Base-by-base conservation (phyloP, 2,888 invertebrate genomes). In the Caenorhabditis angaria region DNA sequence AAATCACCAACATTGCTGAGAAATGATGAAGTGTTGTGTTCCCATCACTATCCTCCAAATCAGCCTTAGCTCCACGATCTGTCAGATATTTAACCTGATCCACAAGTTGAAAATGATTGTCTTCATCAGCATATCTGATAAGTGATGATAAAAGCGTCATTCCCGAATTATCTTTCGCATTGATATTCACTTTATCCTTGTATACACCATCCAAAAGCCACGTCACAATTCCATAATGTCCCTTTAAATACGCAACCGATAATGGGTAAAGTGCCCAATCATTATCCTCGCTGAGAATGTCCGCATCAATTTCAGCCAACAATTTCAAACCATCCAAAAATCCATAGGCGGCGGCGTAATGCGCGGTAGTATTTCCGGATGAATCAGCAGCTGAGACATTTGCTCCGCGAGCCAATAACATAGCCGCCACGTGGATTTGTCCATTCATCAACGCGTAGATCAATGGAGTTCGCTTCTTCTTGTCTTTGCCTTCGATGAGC, bases 321-420 rank as follows among this genome's bases (percentile, higher is more conserved):
- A 90, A 76, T 72, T 89, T 88, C 28, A 89, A 82, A 65, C 88
- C 88, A 78, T 88, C 89, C 80, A 89, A 88, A 90, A 90, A 90
- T 22, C 90, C 90, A 82, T 90, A 91, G 0, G 90, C 84, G n/a
- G 89, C 88, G 2, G 90, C 90, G 83, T 90, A 90, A 83, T 90
- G 90, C 1, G 89, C 87, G 2, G 89, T 80, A 0, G 89, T 88
- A 82, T 90, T 91, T 35, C 90, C 90, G 10, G 90, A 90, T 28
- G 88, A 88, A 79, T 91, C 91, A 0, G 84, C 85, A 61, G 69
- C 68, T 10, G 57, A 35, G n/a, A 82, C 20, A 65, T 66, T 73
- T 0, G 80, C 79, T 57, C 82, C 82, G 32, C 60, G 61, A 20
- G 66, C 60, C 28, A 82, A 70, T 14, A 82, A 72, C 41, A 70